Conservation (phyloP, 1,140 invertebrate species). For the Akabosia matsudoensis region DNA sequence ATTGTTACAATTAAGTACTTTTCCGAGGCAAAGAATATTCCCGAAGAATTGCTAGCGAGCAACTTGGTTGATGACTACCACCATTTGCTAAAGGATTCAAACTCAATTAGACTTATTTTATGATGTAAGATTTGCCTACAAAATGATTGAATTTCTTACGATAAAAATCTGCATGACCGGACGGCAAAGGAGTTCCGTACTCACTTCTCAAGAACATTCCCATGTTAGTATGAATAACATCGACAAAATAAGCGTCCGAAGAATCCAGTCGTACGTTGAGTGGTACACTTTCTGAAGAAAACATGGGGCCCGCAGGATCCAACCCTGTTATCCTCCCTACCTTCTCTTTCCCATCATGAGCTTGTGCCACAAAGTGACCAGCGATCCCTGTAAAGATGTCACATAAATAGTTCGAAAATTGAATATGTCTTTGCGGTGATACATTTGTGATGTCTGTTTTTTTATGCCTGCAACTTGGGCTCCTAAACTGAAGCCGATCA, state of each 20-base stretch:
- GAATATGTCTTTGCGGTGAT: no score
- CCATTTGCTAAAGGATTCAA: slow-evolving; percentile 7
- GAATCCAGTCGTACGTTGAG: slow-evolving; percentile 22
- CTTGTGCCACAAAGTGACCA: slow-evolving; percentile 35
- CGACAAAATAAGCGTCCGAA: slow-evolving; percentile 39
- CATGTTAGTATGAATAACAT: slow-evolving; percentile 42
- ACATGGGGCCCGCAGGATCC: slow-evolving; percentile 43
- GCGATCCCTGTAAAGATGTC: no score
- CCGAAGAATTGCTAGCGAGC: background rate
- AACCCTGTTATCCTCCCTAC: slow-evolving; percentile 41
- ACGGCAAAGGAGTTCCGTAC: background rate
- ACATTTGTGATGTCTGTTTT: no score
- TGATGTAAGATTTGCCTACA: no score
- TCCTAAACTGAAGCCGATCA: slow-evolving; percentile 48
- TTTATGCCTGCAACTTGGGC: slow-evolving; percentile 48
- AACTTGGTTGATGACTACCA: background rate
- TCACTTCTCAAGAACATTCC: background rate
- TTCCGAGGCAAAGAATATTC: background rate
- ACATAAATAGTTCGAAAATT: no score
- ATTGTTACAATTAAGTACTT: background rate
- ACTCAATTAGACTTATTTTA: background rate
- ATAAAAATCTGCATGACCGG: slow-evolving; percentile 16
- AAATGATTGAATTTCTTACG: background rate
- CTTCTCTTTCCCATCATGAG: slow-evolving; percentile 14
- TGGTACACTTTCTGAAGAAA: slow-evolving; percentile 20